These are phyloP conservation scores for Setophaga kirtlandii DNA, from an alignment of 2,113 vertebrate genomes.

Conservation along the genomic window DNA sequence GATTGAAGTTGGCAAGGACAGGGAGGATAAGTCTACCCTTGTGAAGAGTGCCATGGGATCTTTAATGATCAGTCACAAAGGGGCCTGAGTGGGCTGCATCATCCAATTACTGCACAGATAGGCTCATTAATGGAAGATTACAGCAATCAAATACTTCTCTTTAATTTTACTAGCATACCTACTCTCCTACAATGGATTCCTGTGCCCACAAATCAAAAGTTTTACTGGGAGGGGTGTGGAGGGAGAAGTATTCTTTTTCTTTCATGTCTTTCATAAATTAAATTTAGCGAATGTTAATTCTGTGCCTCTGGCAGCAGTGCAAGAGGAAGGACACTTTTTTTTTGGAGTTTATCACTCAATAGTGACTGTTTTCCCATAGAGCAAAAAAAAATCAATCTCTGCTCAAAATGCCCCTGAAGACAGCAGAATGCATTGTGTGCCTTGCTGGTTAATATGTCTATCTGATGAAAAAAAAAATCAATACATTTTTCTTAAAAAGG, in stretches of 20 bases:
- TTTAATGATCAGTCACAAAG: conserved; percentile 14
- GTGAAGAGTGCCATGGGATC: neutral
- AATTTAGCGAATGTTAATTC: conserved; percentile 56
- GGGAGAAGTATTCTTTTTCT: neutral
- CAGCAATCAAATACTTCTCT: neutral
- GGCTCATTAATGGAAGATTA: neutral
- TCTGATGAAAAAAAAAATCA: conserved; percentile 43
- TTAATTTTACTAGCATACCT: neutral
- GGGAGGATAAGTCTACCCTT: neutral
- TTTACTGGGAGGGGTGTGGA: neutral
- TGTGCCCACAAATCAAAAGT: neutral
- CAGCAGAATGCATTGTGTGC: conserved; percentile 50
- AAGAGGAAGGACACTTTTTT: neutral
- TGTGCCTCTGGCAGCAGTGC: conserved; percentile 40
- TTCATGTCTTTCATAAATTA: conserved; percentile 29
- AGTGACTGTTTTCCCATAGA: conserved; percentile 51
- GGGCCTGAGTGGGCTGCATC: neutral
- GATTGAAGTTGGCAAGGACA: conserved; percentile 29
- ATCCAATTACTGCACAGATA: neutral
- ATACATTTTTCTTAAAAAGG: conserved; percentile 26
- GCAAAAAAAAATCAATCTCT: conserved; percentile 69
- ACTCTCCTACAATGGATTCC: neutral
- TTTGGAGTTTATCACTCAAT: conserved; percentile 60
- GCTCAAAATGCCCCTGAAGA: conserved; percentile 6
- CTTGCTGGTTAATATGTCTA: conserved; percentile 64